Evolutionary conservation across 1,140 invertebrate species (phyloP).

Genomic region (Scaptomyza graminum): DNA sequence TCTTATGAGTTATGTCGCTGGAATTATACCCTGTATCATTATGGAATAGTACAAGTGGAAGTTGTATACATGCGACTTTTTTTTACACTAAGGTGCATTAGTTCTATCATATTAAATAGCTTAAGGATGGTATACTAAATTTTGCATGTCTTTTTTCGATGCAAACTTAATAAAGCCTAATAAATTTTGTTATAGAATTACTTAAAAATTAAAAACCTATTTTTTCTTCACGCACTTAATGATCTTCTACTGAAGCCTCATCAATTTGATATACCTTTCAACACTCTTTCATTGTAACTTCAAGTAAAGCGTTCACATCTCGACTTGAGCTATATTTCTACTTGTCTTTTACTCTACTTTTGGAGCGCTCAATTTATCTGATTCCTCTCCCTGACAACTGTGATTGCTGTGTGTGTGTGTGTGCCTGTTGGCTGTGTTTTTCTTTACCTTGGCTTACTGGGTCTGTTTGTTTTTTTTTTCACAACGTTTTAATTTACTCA

Average conservation of each 20-base stretch:
- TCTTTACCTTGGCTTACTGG: constrained; percentile 48
- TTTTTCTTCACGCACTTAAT: too few relatives aligned
- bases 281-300: neutral
- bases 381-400: neutral
- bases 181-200: too few relatives aligned
- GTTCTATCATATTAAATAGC: too few relatives aligned
- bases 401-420: constrained; percentile 10
- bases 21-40: constrained; percentile 39
- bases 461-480: constrained; percentile 56
- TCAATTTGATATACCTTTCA: neutral
- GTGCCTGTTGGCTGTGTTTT: constrained; percentile 18
- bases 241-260: neutral
- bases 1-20: constrained; percentile 42
- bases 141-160: too few relatives aligned
- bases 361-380: constrained; percentile 22
- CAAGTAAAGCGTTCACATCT: neutral
- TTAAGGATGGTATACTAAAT: too few relatives aligned
- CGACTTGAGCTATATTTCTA: neutral
- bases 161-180: too few relatives aligned
- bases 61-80: too few relatives aligned
- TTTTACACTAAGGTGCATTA: too few relatives aligned
- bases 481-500: constrained; percentile 76
- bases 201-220: too few relatives aligned
- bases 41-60: too few relatives aligned
- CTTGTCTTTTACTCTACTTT: constrained; percentile 10